A percentile compares a stretch with the other conserved stretches of the same genome.
These are phyloP conservation scores for Adelphocoris suturalis DNA, from an alignment of 2,888 invertebrate genomes.

Conservation along the genomic window DNA sequence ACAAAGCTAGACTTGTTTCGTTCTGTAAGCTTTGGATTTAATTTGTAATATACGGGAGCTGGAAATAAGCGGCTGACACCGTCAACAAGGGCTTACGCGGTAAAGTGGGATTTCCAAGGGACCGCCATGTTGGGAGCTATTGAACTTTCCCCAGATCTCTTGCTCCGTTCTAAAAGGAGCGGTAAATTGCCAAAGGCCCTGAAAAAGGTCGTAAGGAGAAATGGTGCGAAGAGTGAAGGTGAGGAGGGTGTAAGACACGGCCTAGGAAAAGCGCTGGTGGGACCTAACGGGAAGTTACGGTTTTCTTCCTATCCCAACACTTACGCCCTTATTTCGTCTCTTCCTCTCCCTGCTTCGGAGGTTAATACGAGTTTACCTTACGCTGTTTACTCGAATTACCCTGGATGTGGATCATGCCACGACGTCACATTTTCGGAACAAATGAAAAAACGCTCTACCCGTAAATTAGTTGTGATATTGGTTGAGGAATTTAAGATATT, in stretches of 20 bases:
- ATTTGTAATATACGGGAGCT: constrained; percentile 40
- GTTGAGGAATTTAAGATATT: no score
- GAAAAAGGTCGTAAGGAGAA: constrained; percentile 60
- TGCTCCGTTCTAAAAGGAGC: constrained; percentile 61
- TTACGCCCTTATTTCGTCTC: constrained; percentile 60
- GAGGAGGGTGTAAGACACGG: constrained; percentile 48
- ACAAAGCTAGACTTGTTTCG: background rate
- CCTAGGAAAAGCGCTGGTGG: constrained; percentile 41
- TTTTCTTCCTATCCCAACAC: constrained; percentile 61
- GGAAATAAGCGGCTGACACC: constrained; percentile 49
- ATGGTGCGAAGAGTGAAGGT: constrained; percentile 9
- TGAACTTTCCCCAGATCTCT: constrained; percentile 30
- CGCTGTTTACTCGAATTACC: constrained; percentile 25
- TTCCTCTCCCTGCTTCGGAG: background rate
- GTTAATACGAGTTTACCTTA: constrained; percentile 43
- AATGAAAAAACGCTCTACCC: no score
- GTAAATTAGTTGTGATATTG: no score
- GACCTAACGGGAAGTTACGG: constrained; percentile 65
- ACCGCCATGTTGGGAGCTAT: constrained; percentile 28
- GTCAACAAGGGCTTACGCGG: constrained; percentile 58
- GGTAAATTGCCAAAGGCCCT: constrained; percentile 63
- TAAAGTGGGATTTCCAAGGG: constrained; percentile 65
- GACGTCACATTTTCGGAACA: no score
- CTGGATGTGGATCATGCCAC: background rate
- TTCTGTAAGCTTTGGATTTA: background rate